Percentiles rank a stretch among this genome's conserved stretches.
Evolutionary conservation across 2,797 vertebrate genomes (phyloP).

Genomic region (Microhierax caerulescens): DNA sequence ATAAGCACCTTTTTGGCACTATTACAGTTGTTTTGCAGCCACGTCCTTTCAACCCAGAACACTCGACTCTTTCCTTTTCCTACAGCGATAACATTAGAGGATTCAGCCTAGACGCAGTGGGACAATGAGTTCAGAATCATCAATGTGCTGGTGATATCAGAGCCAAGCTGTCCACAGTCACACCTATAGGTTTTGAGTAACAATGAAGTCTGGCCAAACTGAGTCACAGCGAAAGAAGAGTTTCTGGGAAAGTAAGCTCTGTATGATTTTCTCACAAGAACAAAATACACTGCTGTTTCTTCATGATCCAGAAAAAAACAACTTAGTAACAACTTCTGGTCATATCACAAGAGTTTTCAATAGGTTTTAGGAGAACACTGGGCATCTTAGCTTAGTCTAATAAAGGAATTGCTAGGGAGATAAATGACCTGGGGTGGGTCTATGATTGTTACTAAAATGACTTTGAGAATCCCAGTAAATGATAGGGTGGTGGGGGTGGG

Average conservation of each 20-base stretch:
- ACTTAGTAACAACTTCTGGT: not conserved
- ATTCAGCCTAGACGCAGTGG: not conserved
- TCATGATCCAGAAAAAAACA: not conserved
- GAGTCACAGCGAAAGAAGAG: not conserved
- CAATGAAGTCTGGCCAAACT: not conserved
- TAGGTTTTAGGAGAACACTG: not conserved
- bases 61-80: not conserved
- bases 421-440: not conserved
- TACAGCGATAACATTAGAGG: not conserved
- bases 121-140: not conserved
- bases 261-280: not conserved
- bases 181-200: not conserved
- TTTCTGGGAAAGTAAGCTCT: not conserved
- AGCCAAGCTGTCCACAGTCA: not conserved
- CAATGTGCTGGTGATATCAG: rapidly evolving
- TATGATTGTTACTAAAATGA: not conserved
- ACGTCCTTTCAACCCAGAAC: not conserved
- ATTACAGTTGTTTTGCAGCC: not conserved
- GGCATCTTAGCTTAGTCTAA: not conserved
- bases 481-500: not conserved
- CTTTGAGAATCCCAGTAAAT: not conserved
- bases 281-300: not conserved
- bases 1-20: not conserved
- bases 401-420: not conserved
- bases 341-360: not conserved